A percentile compares a stretch with the other conserved stretches of the same genome.
These are phyloP conservation scores for Porites lutea DNA, from an alignment of 64 coral and sea anemone species.

Conservation along the genomic window DNA sequence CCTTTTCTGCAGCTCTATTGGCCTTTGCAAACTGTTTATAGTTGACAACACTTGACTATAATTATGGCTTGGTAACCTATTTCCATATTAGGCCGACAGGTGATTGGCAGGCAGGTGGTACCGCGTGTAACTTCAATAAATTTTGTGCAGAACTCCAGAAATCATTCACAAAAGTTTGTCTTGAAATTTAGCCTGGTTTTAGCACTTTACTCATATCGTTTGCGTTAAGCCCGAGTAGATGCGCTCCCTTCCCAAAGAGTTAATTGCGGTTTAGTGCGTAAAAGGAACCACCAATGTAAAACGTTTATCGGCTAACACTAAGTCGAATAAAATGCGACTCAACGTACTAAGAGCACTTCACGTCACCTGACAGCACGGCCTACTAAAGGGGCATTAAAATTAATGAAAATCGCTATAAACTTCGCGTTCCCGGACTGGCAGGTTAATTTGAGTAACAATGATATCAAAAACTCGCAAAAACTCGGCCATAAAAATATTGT, in stretches of 20 bases:
- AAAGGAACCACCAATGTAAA: not conserved
- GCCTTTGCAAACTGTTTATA: slow-evolving; percentile 20
- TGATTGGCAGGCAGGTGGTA: slow-evolving; percentile 21
- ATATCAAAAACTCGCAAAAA: not conserved
- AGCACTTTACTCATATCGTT: not conserved
- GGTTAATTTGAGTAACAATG: slow-evolving; percentile 38
- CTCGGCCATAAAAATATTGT: not conserved
- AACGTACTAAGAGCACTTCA: not conserved
- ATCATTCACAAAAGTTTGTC: not conserved
- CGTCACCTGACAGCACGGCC: not conserved
- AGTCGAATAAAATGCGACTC: not conserved
- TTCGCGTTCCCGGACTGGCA: slow-evolving; percentile 36
- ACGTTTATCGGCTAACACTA: no score
- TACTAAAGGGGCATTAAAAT: slow-evolving; percentile 48
- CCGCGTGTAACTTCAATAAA: not conserved
- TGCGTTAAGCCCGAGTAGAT: not conserved
- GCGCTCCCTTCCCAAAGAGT: not conserved
- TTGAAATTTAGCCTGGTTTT: not conserved
- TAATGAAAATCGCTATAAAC: slow-evolving; percentile 51
- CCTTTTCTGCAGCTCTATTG: slow-evolving; percentile 16
- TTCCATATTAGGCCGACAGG: slow-evolving; percentile 36
- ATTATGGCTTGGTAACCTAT: slow-evolving; percentile 21
- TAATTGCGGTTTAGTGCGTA: not conserved
- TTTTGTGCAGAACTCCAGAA: slow-evolving; percentile 20
- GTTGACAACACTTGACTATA: slow-evolving; percentile 7